Evolutionary conservation across 2,888 invertebrate genomes (phyloP).

Genomic region (Lysandra bellargus): DNA sequence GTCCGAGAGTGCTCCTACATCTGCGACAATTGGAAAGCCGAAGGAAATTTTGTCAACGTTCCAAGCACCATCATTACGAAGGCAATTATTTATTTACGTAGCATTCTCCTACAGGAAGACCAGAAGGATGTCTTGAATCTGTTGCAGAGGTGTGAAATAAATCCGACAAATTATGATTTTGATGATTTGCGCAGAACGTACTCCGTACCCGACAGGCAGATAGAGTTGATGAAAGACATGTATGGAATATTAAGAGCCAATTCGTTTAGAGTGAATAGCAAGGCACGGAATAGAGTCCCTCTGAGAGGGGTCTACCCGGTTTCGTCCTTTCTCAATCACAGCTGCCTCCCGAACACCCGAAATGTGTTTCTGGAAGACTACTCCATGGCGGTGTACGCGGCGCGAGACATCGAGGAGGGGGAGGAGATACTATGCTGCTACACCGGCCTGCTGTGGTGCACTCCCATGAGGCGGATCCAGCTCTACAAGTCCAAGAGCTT

Average conservation of each 20-base stretch:
- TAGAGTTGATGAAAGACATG: conserved; percentile 73
- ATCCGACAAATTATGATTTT: conserved; percentile 70
- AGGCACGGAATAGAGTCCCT: conserved; percentile 55
- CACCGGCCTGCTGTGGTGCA: conserved; percentile 84
- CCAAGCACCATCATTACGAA: conserved; percentile 46
- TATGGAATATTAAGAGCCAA: conserved; percentile 82
- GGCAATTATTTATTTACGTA: conserved; percentile 57
- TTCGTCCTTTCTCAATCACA: conserved; percentile 84
- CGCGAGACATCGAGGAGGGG: conserved; percentile 77
- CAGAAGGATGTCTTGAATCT: conserved; percentile 67
- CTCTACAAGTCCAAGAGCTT: conserved; percentile 84
- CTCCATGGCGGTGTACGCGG: conserved; percentile 80
- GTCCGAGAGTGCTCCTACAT: conserved; percentile 82
- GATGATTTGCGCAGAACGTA: conserved; percentile 67
- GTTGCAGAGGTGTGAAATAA: conserved; percentile 64
- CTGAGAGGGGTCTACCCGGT: conserved; percentile 83
- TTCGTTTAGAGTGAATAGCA: conserved; percentile 80
- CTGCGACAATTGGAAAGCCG: conserved; percentile 68
- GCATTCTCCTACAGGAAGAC: conserved; percentile 56
- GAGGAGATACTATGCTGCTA: conserved; percentile 84
- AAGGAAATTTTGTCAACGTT: conserved; percentile 44
- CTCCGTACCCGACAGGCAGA: conserved; percentile 71
- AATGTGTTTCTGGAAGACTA: conserved; percentile 80
- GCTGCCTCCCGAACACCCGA: conserved; percentile 84
- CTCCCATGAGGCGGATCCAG: conserved; percentile 81